Percentiles rank a stretch among this genome's conserved stretches.
Conservation (phyloP, 1,140 invertebrate species). For the Homalodisca vitripennis region DNA sequence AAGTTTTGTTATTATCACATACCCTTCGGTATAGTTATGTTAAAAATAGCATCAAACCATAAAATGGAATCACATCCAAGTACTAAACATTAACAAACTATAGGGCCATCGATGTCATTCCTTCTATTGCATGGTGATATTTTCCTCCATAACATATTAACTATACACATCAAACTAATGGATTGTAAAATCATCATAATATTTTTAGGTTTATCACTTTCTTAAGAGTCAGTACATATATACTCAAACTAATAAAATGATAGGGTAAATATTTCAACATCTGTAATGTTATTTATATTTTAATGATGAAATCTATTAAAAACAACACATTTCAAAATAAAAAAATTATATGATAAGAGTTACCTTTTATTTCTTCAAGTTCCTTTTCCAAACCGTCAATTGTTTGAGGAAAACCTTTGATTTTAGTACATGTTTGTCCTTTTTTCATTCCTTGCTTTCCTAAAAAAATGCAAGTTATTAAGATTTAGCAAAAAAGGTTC, state of each 20-base stretch:
- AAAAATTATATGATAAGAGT: not conserved
- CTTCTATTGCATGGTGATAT: too few species aligned
- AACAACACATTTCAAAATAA: too few species aligned
- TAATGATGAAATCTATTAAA: too few species aligned
- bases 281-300: not conserved
- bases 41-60: too few species aligned
- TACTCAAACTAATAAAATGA: not conserved
- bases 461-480: not conserved
- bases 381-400: slow-evolving; percentile 25
- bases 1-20: too few species aligned
- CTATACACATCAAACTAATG: too few species aligned
- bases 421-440: not conserved
- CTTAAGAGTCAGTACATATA: not conserved
- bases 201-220: not conserved
- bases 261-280: not conserved
- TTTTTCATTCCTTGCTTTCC: not conserved
- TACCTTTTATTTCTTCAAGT: slow-evolving; percentile 16
- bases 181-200: not conserved
- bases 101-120: too few species aligned
- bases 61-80: too few species aligned
- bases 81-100: too few species aligned
- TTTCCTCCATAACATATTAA: too few species aligned
- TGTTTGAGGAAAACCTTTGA: not conserved
- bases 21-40: too few species aligned
- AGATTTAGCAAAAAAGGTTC: too few species aligned